phyloP scores from a whole-genome alignment of 2,113 vertebrate species.

The Dromaius novaehollandiae region DNA sequence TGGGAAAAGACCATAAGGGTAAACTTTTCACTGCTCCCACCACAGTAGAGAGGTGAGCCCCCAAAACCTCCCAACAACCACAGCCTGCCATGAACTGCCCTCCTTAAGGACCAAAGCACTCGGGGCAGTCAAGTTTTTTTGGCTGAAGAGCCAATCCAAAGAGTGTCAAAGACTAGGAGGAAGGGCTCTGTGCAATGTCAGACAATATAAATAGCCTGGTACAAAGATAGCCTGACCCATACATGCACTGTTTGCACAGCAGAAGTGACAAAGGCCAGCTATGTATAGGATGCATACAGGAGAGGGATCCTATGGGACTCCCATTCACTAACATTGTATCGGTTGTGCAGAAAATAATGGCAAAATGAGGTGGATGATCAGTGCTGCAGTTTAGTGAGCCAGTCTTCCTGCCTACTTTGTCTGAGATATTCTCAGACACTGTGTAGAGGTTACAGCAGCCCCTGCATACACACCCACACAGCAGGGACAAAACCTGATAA shows the following conservation, averaged over 20 bases:
- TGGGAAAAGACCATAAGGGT: neutral
- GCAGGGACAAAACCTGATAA: neutral
- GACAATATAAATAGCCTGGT: neutral
- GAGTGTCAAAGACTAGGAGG: neutral
- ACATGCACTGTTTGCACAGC: neutral
- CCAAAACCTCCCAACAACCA: neutral
- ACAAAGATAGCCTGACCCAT: conserved; percentile 15
- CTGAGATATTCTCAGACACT: neutral
- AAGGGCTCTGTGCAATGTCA: neutral
- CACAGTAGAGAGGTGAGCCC: neutral
- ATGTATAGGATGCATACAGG: neutral
- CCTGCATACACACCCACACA: neutral
- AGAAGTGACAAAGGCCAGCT: neutral
- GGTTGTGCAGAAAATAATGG: neutral
- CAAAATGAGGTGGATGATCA: neutral
- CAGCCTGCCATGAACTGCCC: neutral
- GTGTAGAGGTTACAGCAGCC: neutral
- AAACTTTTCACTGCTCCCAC: neutral
- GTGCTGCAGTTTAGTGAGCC: neutral
- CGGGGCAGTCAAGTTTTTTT: neutral
- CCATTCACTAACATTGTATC: neutral
- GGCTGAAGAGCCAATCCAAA: conserved; percentile 5
- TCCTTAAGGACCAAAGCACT: neutral
- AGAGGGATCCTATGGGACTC: neutral
- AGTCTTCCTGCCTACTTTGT: neutral